phyloP scores from a whole-genome alignment of 1,140 invertebrate genomes.

The Cydia pomonella region DNA sequence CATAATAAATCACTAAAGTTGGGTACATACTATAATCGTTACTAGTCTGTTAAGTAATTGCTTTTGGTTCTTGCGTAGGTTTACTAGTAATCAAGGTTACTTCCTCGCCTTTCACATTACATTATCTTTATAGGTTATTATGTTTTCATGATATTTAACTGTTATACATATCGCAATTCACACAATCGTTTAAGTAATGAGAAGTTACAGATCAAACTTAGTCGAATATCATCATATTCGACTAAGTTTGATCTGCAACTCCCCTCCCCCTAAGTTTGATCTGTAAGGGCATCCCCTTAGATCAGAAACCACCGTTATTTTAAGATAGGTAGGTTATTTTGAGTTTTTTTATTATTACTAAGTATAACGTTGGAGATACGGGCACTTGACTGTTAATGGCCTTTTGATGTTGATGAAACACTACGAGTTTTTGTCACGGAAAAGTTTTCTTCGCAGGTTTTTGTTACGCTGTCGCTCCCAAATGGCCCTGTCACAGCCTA shows the following conservation, averaged over 20 bases:
- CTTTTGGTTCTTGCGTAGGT: neutral
- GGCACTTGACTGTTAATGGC: neutral
- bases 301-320: neutral
- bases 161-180: no score
- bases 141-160: no score
- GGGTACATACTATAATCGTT: neutral
- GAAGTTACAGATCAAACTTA: no score
- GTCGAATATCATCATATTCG: no score
- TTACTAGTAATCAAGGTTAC: neutral
- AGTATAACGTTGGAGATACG: neutral
- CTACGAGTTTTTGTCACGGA: neutral
- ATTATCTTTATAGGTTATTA: no score
- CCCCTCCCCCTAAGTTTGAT: no score
- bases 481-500: neutral
- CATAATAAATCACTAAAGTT: conserved; percentile 9
- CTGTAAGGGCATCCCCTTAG: no score
- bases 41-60: neutral
- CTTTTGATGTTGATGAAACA: conserved; percentile 14
- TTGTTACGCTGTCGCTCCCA: neutral
- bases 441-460: conserved; percentile 7
- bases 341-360: neutral
- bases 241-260: no score
- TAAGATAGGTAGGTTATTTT: neutral
- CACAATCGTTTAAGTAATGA: no score
- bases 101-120: no score